Base-by-base conservation (phyloP, 2,888 invertebrate genomes). In the Chloroclystis v-ata region DNA sequence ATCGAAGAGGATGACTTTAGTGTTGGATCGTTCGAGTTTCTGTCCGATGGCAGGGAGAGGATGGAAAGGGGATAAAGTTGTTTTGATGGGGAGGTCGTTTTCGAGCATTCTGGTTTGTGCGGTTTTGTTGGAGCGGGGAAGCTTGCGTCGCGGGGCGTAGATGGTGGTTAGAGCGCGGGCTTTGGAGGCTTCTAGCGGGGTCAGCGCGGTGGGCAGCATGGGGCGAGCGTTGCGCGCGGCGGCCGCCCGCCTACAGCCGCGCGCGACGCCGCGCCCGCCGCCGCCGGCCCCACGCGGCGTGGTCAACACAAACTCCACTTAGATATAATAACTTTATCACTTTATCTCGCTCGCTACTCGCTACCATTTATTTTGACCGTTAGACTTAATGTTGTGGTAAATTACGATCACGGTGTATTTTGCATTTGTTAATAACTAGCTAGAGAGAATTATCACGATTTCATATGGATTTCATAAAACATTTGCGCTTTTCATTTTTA, bases 1-100 rank as follows among this genome's bases (percentile, higher is more conserved):
- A 56, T 86, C 79, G 51, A 85, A 80, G 20, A 86, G 68, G 3
- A 86, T 79, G 2, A 86, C 72, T 75, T 86, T 85, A 1, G 85
- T 77, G 47, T 78, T 78, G 8, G 74, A 60, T 35, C 69, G 69
- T 26, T 75, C 78, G 1, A 72, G 60, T 46, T 75, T 80, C 60
- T 86, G 78, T 20, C 86, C 85, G 47, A 89, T 89, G 5, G 87
- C 88, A 0, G 89, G 89, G 4, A 89, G 72, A 1, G 88, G 88
- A 24, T 78, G 80, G 67, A 89, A 89, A 0, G 87, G 87, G 0
- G 88, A 82, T 0, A 88, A 60, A 9, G 66, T 67, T 0, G 80
- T 68, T 61, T 86, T 85, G 46, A 81, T 60, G 4, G 75, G 69
- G 6, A 80, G 63, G 16, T 84, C 76, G 63, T 78, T 80, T 37